Evolutionary conservation across 2,113 vertebrate genomes (phyloP).

Genomic region (Varanus salvator): DNA sequence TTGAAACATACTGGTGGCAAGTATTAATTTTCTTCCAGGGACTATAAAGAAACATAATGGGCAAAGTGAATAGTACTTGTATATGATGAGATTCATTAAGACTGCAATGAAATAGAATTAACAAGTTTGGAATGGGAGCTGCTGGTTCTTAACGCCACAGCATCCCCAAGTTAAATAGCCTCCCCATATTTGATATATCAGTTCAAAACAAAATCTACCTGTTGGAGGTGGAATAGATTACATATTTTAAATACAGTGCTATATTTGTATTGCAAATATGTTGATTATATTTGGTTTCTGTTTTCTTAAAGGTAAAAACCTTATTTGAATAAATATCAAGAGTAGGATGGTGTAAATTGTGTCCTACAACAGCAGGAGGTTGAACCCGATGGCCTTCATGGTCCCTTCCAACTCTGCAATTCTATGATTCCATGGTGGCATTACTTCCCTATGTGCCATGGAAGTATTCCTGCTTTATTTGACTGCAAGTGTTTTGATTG

Average conservation of each 20-base stretch:
- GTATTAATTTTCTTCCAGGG: not conserved
- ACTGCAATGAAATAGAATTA: not conserved
- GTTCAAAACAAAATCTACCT: not conserved
- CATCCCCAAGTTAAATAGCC: not conserved
- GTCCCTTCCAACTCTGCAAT: no score
- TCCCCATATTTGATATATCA: not conserved
- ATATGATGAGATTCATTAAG: not conserved
- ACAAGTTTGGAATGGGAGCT: not conserved
- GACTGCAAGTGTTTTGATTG: not conserved
- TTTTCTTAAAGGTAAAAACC: not conserved
- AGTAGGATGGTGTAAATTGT: not conserved
- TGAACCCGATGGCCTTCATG: no score
- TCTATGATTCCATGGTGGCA: no score
- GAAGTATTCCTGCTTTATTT: not conserved
- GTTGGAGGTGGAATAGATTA: not conserved
- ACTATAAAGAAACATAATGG: not conserved
- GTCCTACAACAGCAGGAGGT: no score
- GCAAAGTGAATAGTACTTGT: not conserved
- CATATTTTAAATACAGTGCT: not conserved
- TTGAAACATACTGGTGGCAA: not conserved
- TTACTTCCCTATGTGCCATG: not conserved
- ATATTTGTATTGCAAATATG: not conserved
- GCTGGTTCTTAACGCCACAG: not conserved
- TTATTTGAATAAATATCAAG: not conserved
- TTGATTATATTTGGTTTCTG: not conserved